These are phyloP conservation scores for Zosterops hypoxanthus DNA, from an alignment of 2,113 vertebrate species.

Conservation along the genomic window DNA sequence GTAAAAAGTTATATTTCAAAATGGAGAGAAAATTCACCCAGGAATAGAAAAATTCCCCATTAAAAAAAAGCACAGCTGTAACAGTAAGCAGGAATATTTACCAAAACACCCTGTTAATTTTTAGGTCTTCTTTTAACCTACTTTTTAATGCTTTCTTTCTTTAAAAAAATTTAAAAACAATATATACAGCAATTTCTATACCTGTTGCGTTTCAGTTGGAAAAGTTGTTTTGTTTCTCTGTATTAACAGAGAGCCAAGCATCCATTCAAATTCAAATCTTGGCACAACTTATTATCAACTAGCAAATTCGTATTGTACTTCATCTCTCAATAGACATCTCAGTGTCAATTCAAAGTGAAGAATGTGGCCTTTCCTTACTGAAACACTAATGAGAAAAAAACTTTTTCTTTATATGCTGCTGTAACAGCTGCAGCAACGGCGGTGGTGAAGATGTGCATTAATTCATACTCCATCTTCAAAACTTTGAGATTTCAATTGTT, in stretches of 20 bases:
- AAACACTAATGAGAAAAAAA: background rate
- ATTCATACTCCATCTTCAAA: background rate
- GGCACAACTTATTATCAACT: background rate
- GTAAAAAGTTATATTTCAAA: background rate
- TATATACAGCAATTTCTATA: background rate
- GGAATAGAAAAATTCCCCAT: background rate
- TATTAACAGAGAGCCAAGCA: background rate
- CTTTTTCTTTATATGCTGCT: background rate
- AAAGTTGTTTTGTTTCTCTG: background rate
- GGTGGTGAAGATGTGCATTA: background rate
- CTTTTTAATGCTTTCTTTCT: background rate
- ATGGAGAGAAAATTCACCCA: accelerated
- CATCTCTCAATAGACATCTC: background rate
- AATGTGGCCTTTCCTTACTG: background rate
- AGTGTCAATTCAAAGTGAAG: background rate
- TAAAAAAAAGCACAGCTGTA: background rate
- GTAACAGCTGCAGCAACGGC: background rate
- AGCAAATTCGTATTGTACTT: background rate
- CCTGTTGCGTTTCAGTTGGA: background rate
- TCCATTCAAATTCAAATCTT: background rate
- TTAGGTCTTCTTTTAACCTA: background rate
- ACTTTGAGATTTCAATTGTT: background rate
- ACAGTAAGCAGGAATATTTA: background rate
- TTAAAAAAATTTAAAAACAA: background rate
- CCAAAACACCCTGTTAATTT: background rate